A percentile compares a stretch with the other conserved stretches of the same genome.
phyloP scores from a whole-genome alignment of 1,140 invertebrate species.

The Teleogryllus occipitalis region DNA sequence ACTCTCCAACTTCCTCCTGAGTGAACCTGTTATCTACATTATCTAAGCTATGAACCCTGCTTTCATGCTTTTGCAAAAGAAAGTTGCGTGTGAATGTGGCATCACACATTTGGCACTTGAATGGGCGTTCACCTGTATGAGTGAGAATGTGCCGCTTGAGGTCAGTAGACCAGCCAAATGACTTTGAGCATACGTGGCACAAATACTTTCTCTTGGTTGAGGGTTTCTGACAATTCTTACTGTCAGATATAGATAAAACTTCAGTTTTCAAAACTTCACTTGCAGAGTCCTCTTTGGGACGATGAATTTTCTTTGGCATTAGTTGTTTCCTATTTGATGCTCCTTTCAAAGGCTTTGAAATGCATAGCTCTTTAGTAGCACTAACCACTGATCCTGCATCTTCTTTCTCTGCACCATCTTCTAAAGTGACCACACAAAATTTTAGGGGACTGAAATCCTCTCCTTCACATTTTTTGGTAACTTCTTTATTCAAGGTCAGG shows the following conservation, averaged over 20 bases:
- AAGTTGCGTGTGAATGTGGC: constrained; percentile 34
- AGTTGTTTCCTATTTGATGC: constrained; percentile 23
- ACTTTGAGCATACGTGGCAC: constrained; percentile 32
- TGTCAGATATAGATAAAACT: not conserved
- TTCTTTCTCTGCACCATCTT: constrained; percentile 24
- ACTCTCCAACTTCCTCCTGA: not conserved
- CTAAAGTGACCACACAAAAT: constrained; percentile 30
- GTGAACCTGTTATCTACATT: not conserved
- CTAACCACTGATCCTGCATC: not conserved
- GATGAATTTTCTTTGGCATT: constrained; percentile 25
- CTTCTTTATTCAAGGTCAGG: not conserved
- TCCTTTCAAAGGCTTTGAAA: constrained; percentile 12
- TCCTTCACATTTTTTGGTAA: not conserved
- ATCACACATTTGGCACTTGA: constrained; percentile 27
- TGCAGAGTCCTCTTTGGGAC: not conserved
- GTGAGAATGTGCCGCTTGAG: constrained; percentile 32
- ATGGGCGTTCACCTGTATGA: constrained; percentile 31
- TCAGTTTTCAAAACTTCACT: not conserved
- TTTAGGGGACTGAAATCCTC: constrained; percentile 31
- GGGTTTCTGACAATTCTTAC: not conserved
- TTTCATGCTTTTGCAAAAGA: constrained; percentile 35
- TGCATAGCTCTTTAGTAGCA: not conserved
- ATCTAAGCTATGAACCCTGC: constrained; percentile 10
- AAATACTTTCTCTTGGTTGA: constrained; percentile 28
- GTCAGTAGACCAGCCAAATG: constrained; percentile 36